These are phyloP conservation scores for Phyllostomus discolor DNA, from an alignment of 2,113 vertebrate species.

Conservation along the genomic window DNA sequence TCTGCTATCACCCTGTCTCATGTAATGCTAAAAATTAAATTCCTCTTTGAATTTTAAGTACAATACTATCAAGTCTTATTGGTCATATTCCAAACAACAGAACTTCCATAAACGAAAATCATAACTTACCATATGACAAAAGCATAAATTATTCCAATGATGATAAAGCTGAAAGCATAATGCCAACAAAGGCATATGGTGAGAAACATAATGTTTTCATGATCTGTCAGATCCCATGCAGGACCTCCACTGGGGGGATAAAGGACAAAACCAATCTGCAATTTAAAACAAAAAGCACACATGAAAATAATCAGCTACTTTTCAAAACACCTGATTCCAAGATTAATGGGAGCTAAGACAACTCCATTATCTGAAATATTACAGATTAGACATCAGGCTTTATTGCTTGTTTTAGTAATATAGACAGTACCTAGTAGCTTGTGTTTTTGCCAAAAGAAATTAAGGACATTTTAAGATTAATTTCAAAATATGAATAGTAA, in stretches of 20 bases:
- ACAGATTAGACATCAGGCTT: background rate
- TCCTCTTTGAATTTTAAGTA: background rate
- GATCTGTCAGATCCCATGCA: slow-evolving; percentile 89
- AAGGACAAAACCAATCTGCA: slow-evolving; percentile 93
- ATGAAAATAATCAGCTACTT: background rate
- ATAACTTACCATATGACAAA: slow-evolving; percentile 89
- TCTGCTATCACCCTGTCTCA: background rate
- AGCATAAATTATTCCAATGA: slow-evolving; percentile 83
- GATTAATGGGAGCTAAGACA: background rate
- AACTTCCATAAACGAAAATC: background rate
- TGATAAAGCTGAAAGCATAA: slow-evolving; percentile 85
- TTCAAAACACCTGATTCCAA: background rate
- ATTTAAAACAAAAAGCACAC: slow-evolving; percentile 51
- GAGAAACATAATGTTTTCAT: slow-evolving; percentile 90
- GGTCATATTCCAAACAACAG: background rate
- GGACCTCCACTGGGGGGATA: slow-evolving; percentile 86
- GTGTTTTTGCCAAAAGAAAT: background rate
- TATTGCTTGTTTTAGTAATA: background rate
- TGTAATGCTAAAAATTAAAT: background rate
- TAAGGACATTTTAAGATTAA: background rate
- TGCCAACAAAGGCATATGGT: slow-evolving; percentile 96
- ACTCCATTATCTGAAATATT: background rate
- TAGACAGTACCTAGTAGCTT: background rate
- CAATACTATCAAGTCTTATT: background rate
- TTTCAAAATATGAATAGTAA: background rate